Base-by-base conservation (phyloP, 2,113 vertebrate species). In the Tychaedon coryphoeus region DNA sequence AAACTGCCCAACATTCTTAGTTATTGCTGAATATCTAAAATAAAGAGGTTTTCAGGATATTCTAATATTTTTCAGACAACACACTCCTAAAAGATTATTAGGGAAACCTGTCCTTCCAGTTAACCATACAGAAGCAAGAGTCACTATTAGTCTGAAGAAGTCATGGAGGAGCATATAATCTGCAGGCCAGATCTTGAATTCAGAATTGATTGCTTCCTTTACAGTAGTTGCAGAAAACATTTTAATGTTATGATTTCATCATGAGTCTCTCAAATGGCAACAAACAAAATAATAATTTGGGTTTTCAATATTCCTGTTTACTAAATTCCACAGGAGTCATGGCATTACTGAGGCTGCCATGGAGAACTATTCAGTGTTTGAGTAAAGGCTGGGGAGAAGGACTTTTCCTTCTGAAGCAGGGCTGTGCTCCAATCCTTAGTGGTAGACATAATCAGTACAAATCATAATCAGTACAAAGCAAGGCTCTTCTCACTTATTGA, bases 241-340 rank as follows among this genome's bases (percentile, higher is more conserved):
- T 94, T 94, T 83, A 86, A 96, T 90, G 86, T 81, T 90, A 96
- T 96, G 93, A 96, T 96, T 95, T 96, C 92, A 96, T 93, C 75
- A 91, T 93, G 94, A 97, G 88, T 96, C 64, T 93, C 75, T 86
- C 78, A 77, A 78, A 65, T 71, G 43, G 69, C 76, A 95, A 92
- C 75, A 77, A 92, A 84, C 77, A 77, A 94, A 96, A 95, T 88
- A 97, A 78, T 93, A 88, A 96, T 80, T 29, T 94, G 83, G 90
- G 79, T 86, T 95, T 96, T 94, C 93, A 93, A 80, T 92, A 94
- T 67, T 96, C 86, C 88, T 96, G 96, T 96, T 96, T 94, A 96
- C 67, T 84, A 28, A 95, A 88, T 97, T 96, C 93, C 14, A 1
- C 48, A 64, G 85, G 69, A 92, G 88, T 88, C 85, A 67, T 9